Conservation (phyloP, 1,140 invertebrate species). For the Bombus superbus region DNA sequence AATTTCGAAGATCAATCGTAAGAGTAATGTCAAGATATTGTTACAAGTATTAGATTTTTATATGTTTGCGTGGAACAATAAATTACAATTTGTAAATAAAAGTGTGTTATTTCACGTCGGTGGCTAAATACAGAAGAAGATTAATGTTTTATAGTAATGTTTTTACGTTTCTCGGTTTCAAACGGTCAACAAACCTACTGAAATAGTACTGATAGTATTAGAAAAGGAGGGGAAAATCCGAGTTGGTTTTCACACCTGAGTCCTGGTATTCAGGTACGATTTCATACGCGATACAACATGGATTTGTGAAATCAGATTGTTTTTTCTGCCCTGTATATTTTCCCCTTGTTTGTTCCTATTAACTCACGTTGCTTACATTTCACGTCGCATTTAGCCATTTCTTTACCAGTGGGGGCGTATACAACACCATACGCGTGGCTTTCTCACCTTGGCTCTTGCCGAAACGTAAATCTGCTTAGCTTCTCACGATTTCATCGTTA, state of each 20-base stretch:
- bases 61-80: neutral
- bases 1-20: too few relatives aligned
- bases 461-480: neutral
- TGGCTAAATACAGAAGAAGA: conserved; percentile 1
- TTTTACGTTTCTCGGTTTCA: neutral
- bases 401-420: neutral
- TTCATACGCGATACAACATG: conserved; percentile 2
- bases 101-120: neutral
- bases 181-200: neutral
- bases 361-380: conserved; percentile 15
- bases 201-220: neutral
- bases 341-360: neutral
- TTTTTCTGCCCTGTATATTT: neutral
- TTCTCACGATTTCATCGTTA: neutral
- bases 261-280: neutral
- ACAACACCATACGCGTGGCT: neutral
- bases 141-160: neutral
- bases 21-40: neutral
- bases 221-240: neutral
- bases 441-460: neutral
- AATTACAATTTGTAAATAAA: neutral
- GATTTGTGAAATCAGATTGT: conserved; percentile 23
- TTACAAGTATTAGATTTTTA: neutral
- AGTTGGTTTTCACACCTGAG: conserved; percentile 18
- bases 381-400: neutral